Evolutionary conservation across 2,888 invertebrate species (phyloP).

Genomic region (Hypena proboscidalis): DNA sequence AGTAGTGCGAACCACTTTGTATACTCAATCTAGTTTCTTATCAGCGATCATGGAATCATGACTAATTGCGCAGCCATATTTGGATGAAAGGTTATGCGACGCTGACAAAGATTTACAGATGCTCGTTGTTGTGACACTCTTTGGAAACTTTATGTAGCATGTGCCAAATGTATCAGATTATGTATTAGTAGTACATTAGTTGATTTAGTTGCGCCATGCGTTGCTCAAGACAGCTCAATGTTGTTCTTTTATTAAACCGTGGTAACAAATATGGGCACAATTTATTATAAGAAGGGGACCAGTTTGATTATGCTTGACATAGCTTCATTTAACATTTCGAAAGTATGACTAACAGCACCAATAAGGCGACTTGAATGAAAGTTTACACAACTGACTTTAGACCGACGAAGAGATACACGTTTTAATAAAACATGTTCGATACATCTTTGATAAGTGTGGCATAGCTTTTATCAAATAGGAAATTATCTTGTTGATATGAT

Average conservation of each 20-base stretch:
- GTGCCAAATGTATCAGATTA: slow-evolving; percentile 32
- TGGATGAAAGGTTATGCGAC: slow-evolving; percentile 10
- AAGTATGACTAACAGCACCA: slow-evolving; percentile 35
- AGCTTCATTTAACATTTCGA: slow-evolving; percentile 56
- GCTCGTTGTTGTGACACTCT: slow-evolving; percentile 29
- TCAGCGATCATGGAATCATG: slow-evolving; percentile 13
- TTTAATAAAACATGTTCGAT: no score
- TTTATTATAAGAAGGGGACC: slow-evolving; percentile 57
- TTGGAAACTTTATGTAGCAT: slow-evolving; percentile 35
- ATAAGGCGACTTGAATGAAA: slow-evolving; percentile 16
- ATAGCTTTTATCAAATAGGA: background rate
- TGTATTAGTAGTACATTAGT: slow-evolving; percentile 29
- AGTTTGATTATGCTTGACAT: slow-evolving; percentile 58
- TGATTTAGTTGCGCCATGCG: slow-evolving; percentile 51
- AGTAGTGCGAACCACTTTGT: background rate
- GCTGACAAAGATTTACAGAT: slow-evolving; percentile 30
- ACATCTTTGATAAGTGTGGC: background rate
- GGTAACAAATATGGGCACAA: slow-evolving; percentile 63
- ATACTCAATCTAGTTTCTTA: slow-evolving; percentile 1
- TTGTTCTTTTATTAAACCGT: slow-evolving; percentile 37
- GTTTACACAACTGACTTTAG: slow-evolving; percentile 19
- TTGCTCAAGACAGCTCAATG: slow-evolving; percentile 47
- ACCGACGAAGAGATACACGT: slow-evolving; percentile 13
- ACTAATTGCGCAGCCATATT: slow-evolving; percentile 24
- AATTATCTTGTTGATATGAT: background rate